These are phyloP conservation scores for Nesogale talazaci DNA, from an alignment of 2,113 vertebrate species.

Conservation along the genomic window DNA sequence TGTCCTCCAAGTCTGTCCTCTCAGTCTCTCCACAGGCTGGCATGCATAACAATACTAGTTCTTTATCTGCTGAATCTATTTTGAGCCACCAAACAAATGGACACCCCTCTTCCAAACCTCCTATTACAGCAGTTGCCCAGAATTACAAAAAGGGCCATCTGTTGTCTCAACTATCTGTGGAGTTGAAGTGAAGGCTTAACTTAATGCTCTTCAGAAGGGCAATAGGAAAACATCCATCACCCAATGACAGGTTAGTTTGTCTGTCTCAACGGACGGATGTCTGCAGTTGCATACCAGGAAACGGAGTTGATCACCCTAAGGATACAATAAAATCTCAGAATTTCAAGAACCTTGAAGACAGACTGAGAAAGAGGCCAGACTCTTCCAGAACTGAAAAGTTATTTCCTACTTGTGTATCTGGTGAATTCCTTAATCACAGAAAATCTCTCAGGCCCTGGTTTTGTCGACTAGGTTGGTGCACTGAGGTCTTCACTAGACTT, in stretches of 20 bases:
- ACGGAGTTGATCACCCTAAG: constrained; percentile 80
- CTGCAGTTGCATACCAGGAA: constrained; percentile 84
- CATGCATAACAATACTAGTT: constrained; percentile 19
- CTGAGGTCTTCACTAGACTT: not conserved
- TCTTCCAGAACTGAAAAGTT: constrained; percentile 14
- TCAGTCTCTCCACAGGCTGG: not conserved
- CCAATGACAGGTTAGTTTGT: constrained; percentile 83
- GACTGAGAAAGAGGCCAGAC: not conserved
- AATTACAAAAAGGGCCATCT: constrained; percentile 85
- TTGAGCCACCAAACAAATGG: constrained; percentile 75
- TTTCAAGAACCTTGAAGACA: constrained; percentile 78
- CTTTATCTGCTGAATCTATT: constrained; percentile 68
- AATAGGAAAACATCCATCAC: constrained; percentile 88
- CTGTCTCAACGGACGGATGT: constrained; percentile 83
- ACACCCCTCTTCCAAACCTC: constrained; percentile 68
- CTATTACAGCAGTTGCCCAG: constrained; percentile 74
- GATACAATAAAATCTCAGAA: constrained; percentile 77
- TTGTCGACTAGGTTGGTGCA: not conserved
- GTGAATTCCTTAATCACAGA: not conserved
- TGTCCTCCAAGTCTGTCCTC: not conserved
- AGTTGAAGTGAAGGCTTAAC: constrained; percentile 85
- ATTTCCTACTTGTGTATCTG: constrained; percentile 53
- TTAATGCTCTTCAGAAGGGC: constrained; percentile 87
- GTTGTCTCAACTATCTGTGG: constrained; percentile 85
- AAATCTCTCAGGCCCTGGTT: not conserved